phyloP scores from a whole-genome alignment of 1,140 invertebrate species.

The Metaphire vulgaris region DNA sequence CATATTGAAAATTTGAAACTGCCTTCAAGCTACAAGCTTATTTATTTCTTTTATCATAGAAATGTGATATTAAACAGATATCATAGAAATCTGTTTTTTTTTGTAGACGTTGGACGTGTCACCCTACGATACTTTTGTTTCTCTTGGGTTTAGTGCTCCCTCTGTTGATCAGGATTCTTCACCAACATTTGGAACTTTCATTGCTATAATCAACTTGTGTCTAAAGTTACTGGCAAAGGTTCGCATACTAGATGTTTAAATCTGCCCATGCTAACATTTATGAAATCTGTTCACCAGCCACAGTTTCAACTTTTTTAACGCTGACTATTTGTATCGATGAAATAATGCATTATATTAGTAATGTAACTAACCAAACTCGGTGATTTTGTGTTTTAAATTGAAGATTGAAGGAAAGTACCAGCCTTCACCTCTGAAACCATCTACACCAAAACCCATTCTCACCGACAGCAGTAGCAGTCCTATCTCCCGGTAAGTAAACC shows the following conservation, averaged over 20 bases:
- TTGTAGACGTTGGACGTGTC: conserved; percentile 43
- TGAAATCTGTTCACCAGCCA: no score
- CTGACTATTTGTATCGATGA: no score
- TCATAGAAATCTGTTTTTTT: no score
- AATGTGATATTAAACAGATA: no score
- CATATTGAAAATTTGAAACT: conserved; percentile 24
- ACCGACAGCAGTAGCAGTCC: conserved; percentile 6
- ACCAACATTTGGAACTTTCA: conserved; percentile 45
- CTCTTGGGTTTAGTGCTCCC: conserved; percentile 44
- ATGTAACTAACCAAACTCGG: no score
- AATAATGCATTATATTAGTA: no score
- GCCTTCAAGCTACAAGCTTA: no score
- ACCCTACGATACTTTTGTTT: conserved; percentile 41
- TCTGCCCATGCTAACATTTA: neutral
- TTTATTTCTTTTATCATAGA: no score
- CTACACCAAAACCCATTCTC: neutral
- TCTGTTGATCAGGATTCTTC: conserved; percentile 42
- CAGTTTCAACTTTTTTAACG: no score
- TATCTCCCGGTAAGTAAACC: neutral
- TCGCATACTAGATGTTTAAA: neutral
- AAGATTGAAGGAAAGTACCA: conserved; percentile 11
- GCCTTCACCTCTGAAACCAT: neutral
- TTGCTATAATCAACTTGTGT: conserved; percentile 45
- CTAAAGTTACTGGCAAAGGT: conserved; percentile 43
- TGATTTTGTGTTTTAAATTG: no score